Base-by-base conservation (phyloP, 2,797 vertebrate genomes). In the Periparus ater region DNA sequence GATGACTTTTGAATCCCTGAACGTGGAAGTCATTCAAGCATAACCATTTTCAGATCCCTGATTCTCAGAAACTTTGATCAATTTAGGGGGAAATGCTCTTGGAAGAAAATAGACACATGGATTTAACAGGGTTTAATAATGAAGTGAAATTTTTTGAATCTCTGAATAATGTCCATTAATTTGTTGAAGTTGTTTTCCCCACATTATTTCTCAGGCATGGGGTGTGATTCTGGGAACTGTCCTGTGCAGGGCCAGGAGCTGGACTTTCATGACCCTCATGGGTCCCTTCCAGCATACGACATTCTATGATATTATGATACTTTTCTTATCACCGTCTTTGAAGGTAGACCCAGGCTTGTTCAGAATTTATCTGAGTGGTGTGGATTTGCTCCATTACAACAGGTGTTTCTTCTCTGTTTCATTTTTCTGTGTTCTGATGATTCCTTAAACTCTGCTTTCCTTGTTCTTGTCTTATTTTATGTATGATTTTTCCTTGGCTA, bases 261-360 rank as follows among this genome's bases (percentile, higher is more conserved):
- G 40, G 16, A 54, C 8, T 48, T 66, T 18, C 16, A 48, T 40
- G 22, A 29, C 22, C 13, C 22, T 54, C 27, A 40, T 42, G 19
- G 21, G 3, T 48, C 13, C 5, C 17, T 78, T 85, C 63, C 50
- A 85, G 3, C 2, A 42, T 25, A 36, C 17, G 16, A 27, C 60
- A 48, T 15, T 78, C 17, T 60, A 20, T 17, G 19, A 32, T 42
- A 17, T 9, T 84, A 8, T 66, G 21, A 66, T 36, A 25, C 3
- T n/a, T 66, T 36, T 66, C 40, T 75, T 6, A 66, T 40, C 38
- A 40, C 38, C 13, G 38, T 13, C 38, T 60, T 76, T 58, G 40
- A 51, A 76, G 40, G 40, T 27, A 14, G 12, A 47, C 7, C 8
- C 18, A n/a, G 9, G 13, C 9, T 73, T 0, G 0, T 21, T 66